A percentile compares a stretch with the other conserved stretches of the same genome.
Evolutionary conservation across 2,888 invertebrate genomes (phyloP).

Genomic region (Hyalella azteca): DNA sequence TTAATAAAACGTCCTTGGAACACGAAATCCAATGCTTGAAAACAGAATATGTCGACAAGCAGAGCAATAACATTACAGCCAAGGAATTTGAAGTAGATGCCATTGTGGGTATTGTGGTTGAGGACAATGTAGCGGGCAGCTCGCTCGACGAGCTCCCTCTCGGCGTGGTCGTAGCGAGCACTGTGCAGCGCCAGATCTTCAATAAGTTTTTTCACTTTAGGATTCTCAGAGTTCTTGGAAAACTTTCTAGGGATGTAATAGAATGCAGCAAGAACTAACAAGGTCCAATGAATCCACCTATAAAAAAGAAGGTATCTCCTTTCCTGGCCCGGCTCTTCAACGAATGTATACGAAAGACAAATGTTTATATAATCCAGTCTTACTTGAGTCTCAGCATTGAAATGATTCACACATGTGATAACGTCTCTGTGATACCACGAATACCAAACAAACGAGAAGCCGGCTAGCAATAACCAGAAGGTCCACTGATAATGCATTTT

Average conservation of each 20-base stretch:
- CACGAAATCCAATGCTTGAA: constrained; percentile 55
- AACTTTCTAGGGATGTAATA: constrained; percentile 58
- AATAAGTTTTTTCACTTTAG: constrained; percentile 57
- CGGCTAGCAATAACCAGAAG: constrained; percentile 58
- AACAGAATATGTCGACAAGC: constrained; percentile 55
- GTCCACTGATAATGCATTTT: constrained; percentile 59
- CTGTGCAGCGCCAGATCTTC: constrained; percentile 56
- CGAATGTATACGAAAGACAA: constrained; percentile 57
- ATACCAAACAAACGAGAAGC: constrained; percentile 58
- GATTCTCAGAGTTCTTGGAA: constrained; percentile 58
- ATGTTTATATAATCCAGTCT: constrained; percentile 58
- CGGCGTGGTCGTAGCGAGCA: constrained; percentile 54
- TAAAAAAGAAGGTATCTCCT: constrained; percentile 57
- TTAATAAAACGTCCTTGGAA: constrained; percentile 56
- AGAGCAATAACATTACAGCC: constrained; percentile 55
- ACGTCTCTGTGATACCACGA: constrained; percentile 58
- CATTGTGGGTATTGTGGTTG: constrained; percentile 58
- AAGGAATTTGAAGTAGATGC: constrained; percentile 57
- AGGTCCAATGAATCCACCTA: constrained; percentile 58
- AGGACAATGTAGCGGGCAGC: constrained; percentile 54
- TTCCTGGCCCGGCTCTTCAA: constrained; percentile 46
- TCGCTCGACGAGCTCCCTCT: constrained; percentile 55
- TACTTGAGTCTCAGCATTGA: constrained; percentile 58
- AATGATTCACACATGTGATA: constrained; percentile 58
- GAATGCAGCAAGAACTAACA: constrained; percentile 57